A percentile compares a stretch with the other conserved stretches of the same genome.
Conservation (phyloP, 2,888 invertebrate genomes). For the Busseola fusca region DNA sequence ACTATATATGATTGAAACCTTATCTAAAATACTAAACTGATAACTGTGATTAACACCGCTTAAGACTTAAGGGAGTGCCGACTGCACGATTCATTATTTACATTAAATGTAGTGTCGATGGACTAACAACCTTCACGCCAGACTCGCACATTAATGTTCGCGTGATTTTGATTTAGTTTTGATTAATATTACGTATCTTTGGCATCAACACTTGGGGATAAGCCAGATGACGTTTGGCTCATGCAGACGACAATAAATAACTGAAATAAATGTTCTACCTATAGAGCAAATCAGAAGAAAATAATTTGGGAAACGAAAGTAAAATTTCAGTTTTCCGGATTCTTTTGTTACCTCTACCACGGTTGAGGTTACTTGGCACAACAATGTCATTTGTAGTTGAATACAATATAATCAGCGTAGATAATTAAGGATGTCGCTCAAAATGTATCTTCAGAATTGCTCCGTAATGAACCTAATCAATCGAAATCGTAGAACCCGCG, state of each 20-base stretch:
- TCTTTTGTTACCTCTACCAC: background rate
- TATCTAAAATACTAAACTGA: conserved; percentile 38
- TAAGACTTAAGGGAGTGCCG: conserved; percentile 43
- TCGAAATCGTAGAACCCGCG: conserved; percentile 21
- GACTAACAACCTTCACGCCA: conserved; percentile 33
- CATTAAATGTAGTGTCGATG: conserved; percentile 40
- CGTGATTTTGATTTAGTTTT: conserved; percentile 26
- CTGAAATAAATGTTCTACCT: background rate
- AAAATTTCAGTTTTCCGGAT: background rate
- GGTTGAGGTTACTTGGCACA: conserved; percentile 1
- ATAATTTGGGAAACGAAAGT: background rate
- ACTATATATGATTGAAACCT: background rate
- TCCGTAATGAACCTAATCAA: conserved; percentile 20
- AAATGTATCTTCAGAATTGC: conserved; percentile 21
- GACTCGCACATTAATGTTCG: conserved; percentile 29
- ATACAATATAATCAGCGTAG: background rate
- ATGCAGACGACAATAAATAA: background rate
- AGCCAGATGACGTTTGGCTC: conserved; percentile 43
- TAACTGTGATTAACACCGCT: conserved; percentile 35
- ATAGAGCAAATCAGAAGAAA: conserved; percentile 4
- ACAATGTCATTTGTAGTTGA: background rate
- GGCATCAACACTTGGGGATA: conserved; percentile 38
- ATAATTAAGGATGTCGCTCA: conserved; percentile 1
- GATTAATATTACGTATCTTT: conserved; percentile 23
- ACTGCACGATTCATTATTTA: conserved; percentile 29